Evolutionary conservation across 2,797 vertebrate genomes (phyloP).

Genomic region (Coracias cyanogaster): DNA sequence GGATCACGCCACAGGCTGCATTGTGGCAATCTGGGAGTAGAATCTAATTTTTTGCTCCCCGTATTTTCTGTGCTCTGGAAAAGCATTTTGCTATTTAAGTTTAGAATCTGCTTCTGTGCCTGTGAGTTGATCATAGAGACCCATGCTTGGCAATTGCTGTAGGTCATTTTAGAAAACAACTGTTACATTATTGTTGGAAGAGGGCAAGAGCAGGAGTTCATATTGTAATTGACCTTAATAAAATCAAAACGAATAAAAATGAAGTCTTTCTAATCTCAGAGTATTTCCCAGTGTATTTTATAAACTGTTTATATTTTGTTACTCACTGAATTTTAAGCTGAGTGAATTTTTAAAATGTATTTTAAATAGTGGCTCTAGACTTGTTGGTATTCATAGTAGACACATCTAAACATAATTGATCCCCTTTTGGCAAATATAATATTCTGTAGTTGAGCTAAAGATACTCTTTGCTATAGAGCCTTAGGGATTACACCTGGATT

Average conservation of each 20-base stretch:
- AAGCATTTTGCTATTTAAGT: neutral
- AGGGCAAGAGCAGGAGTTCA: neutral
- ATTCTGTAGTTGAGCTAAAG: conserved; percentile 81
- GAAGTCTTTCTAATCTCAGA: neutral
- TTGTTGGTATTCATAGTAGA: conserved; percentile 80
- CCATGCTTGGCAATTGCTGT: neutral
- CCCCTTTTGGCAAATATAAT: conserved; percentile 81
- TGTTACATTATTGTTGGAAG: neutral
- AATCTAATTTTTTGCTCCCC: neutral
- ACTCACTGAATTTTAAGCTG: neutral
- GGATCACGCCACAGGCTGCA: neutral
- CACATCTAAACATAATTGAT: conserved; percentile 75
- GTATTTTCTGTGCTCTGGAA: neutral
- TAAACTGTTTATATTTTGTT: neutral
- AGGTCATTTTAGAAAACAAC: neutral
- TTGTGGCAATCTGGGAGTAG: neutral
- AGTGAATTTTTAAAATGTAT: conserved; percentile 29
- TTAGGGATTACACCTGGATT: conserved; percentile 89
- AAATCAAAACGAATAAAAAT: neutral
- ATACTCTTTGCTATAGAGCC: conserved; percentile 79
- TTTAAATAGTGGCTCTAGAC: conserved; percentile 76
- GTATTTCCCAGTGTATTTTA: neutral
- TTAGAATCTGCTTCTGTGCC: neutral
- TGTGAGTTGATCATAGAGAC: neutral
- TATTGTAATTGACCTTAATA: neutral